Conservation (phyloP, 2,113 vertebrate species). For the Tenrec ecaudatus region DNA sequence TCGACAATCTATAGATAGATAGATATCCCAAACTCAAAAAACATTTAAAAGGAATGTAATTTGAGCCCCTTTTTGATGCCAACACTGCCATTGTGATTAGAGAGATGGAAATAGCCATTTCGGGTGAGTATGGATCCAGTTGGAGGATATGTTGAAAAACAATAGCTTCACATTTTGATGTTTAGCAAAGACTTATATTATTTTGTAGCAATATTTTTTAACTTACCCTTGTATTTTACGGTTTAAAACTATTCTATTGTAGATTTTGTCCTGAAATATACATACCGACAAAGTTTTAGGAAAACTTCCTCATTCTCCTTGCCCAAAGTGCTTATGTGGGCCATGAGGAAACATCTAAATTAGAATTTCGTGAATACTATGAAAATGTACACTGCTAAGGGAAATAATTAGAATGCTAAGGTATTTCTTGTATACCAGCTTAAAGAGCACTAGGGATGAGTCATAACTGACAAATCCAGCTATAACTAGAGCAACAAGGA, state of each 20-base stretch:
- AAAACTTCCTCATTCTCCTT: neutral
- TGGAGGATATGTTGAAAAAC: no score
- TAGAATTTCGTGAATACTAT: neutral
- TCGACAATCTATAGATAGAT: no score
- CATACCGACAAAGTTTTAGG: neutral
- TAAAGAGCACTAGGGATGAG: neutral
- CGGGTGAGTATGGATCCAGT: no score
- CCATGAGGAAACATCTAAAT: neutral
- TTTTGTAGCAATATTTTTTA: no score
- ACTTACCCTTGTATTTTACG: neutral
- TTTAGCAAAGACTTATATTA: no score
- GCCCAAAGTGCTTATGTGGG: neutral
- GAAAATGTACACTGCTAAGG: neutral
- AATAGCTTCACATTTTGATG: no score
- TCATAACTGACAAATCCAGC: neutral
- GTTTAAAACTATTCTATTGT: neutral
- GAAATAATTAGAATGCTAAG: neutral
- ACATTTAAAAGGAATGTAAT: no score
- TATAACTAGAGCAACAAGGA: neutral
- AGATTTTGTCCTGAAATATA: neutral
- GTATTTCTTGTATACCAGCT: constrained; percentile 27
- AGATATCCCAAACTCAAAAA: no score
- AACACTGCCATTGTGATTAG: no score
- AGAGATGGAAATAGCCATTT: no score
- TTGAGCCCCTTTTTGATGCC: no score